These are phyloP conservation scores for Rhagoletis pomonella DNA, from an alignment of 1,140 invertebrate species.

Conservation along the genomic window DNA sequence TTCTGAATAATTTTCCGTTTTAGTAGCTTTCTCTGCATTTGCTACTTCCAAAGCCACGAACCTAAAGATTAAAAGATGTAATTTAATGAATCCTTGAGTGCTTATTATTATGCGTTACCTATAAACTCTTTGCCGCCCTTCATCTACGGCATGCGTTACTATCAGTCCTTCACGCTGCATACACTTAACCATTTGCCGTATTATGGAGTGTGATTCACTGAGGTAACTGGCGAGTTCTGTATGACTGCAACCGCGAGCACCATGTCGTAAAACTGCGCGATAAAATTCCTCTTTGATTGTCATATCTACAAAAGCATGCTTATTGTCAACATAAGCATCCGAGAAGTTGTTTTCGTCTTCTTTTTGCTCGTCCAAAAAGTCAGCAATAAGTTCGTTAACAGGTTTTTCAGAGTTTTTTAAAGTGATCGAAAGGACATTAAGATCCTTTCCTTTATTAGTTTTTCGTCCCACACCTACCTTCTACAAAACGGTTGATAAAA, in stretches of 20 bases:
- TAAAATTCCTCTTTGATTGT: slow-evolving; percentile 64
- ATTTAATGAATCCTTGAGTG: background rate
- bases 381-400: slow-evolving; percentile 38
- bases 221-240: slow-evolving; percentile 62
- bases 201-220: slow-evolving; percentile 57
- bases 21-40: background rate
- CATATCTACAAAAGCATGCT: slow-evolving; percentile 62
- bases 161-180: slow-evolving; percentile 56
- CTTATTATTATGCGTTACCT: slow-evolving; percentile 40
- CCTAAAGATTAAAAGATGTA: background rate
- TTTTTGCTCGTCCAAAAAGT: slow-evolving; percentile 33
- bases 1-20: background rate
- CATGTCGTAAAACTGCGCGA: slow-evolving; percentile 62
- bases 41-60: background rate
- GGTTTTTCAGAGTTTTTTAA: slow-evolving; percentile 38
- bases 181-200: slow-evolving; percentile 62
- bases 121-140: slow-evolving; percentile 63
- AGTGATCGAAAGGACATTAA: background rate
- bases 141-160: slow-evolving; percentile 61
- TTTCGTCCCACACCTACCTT: background rate
- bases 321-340: slow-evolving; percentile 54
- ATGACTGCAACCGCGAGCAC: slow-evolving; percentile 63
- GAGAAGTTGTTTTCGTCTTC: slow-evolving; percentile 6
- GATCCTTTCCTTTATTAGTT: background rate
- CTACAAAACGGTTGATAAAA: background rate